Base-by-base conservation (phyloP, 2,113 vertebrate species). In the Pontoporia blainvillei region DNA sequence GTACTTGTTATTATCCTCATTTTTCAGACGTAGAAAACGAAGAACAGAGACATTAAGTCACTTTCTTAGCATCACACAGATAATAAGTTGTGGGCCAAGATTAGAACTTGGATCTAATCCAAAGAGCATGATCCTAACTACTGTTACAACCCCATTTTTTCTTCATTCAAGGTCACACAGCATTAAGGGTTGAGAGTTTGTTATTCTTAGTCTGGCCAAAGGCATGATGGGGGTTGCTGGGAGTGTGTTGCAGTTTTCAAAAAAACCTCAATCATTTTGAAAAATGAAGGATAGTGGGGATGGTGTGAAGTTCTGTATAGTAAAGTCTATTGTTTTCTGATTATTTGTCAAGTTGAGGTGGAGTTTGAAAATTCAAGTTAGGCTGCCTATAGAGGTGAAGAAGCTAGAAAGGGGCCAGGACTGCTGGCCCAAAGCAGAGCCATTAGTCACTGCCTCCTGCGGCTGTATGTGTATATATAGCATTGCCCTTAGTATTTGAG, bases 401-500 rank as follows among this genome's bases (percentile, higher is more conserved):
- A 95, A 85, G 21, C 61, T 84, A 67, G 84, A 52, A 91, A 44
- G 18, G 62, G 86, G 39, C 62, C 39, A 76, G 67, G 49, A 46
- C 66, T 95, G 59, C 87, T 95, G 81, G 46, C 84, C 75, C 46
- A 79, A 86, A n/a, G 49, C 73, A 83, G n/a, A 96, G 31, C 69
- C 87, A 84, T 96, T 94, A 95, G 62, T 91, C 95, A 95, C 64
- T 95, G 84, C 71, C 88, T 95, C 81, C 71, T 20, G 25, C 6
- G 20, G 66, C 64, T 94, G 25, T 52, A 79, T 90, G 92, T 76
- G 64, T 96, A 94, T 97, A 97, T 98, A 97, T 96, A 96, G 84
- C 96, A 76, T 83, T 83, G 71, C 79, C 83, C 94, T 97, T 96
- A 90, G 93, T 94, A 87, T 95, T 69, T 79, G 73, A 97, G 78